These are phyloP conservation scores for Mustela lutreola DNA, from an alignment of 2,113 vertebrate genomes.

Conservation along the genomic window DNA sequence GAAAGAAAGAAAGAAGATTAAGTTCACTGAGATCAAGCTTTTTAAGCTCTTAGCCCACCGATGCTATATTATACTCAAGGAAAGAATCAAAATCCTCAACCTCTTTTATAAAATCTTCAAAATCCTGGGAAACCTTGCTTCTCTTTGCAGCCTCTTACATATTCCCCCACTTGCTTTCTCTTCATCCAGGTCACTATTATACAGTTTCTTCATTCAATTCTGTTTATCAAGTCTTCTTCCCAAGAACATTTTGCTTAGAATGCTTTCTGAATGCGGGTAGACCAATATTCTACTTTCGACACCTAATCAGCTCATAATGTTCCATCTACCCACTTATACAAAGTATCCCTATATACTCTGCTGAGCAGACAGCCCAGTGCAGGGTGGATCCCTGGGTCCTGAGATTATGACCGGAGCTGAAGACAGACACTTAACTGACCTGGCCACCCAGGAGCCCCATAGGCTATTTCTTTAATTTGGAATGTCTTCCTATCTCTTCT, in stretches of 20 bases:
- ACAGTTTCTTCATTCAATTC: background rate
- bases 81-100: slow-evolving; percentile 10
- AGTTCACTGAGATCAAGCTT: background rate
- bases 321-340: background rate
- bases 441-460: too few species aligned
- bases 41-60: background rate
- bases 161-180: background rate
- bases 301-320: background rate
- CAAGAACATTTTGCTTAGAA: background rate
- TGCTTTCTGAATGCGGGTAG: background rate
- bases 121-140: background rate
- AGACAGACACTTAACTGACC: too few species aligned
- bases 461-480: background rate
- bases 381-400: too few species aligned
- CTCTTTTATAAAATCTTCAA: background rate
- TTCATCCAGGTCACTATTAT: background rate
- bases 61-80: background rate
- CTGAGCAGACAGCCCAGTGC: too few species aligned
- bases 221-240: background rate
- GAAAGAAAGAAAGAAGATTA: background rate
- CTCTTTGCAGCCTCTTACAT: background rate
- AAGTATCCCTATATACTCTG: too few species aligned
- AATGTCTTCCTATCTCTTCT: background rate
- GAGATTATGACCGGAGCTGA: too few species aligned
- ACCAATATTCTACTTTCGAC: background rate